Evolutionary conservation across 2,888 invertebrate species (phyloP).

Genomic region (Autographa gamma): DNA sequence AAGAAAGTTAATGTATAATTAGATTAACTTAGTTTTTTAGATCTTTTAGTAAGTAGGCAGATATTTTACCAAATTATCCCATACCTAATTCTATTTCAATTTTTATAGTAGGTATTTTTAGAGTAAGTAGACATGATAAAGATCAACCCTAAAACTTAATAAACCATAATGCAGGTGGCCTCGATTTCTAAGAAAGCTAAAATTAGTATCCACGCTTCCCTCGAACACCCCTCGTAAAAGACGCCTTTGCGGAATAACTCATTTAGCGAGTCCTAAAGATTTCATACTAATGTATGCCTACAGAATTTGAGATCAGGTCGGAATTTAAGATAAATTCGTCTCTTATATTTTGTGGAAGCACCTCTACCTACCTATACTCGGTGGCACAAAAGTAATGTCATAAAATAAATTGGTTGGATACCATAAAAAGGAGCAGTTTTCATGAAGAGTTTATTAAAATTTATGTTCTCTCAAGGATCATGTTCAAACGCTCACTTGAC

Average conservation of each 20-base stretch:
- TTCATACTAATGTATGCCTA: constrained; percentile 9
- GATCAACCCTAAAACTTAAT: constrained; percentile 1
- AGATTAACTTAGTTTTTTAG: too few species aligned
- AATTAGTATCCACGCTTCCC: not conserved
- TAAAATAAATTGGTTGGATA: too few species aligned
- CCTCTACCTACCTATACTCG: not conserved
- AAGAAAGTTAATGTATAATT: too few species aligned
- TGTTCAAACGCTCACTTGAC: too few species aligned
- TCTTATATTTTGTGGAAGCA: not conserved
- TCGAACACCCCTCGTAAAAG: constrained; percentile 6
- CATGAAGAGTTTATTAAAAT: too few species aligned
- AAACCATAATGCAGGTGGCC: constrained; percentile 6
- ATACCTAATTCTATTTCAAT: too few species aligned
- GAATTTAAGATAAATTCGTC: not conserved
- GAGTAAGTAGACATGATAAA: not conserved
- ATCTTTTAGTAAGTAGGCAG: too few species aligned
- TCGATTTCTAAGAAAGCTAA: not conserved
- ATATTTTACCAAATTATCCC: too few species aligned
- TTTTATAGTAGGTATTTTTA: not conserved
- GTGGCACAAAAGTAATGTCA: too few species aligned
- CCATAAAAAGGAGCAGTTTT: too few species aligned
- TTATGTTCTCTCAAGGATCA: too few species aligned
- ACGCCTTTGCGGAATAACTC: constrained; percentile 7
- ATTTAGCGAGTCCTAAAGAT: constrained; percentile 7
- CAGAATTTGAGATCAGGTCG: constrained; percentile 1